phyloP scores from a whole-genome alignment of 2,797 vertebrate species.

The Setipinna tenuifilis region DNA sequence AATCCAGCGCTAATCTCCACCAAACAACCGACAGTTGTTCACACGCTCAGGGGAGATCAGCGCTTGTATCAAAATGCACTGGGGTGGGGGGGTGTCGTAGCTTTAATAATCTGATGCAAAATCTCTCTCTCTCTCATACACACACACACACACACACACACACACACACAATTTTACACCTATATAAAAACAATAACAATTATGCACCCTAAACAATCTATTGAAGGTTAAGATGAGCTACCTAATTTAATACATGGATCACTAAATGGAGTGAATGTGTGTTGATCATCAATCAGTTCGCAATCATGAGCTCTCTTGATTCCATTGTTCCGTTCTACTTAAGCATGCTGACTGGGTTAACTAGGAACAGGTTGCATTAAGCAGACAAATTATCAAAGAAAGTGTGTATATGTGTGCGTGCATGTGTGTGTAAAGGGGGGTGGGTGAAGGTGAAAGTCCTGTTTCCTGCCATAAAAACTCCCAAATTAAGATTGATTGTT shows the following conservation, averaged over 20 bases:
- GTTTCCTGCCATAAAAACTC: background rate
- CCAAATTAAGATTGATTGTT: background rate
- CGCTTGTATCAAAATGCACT: constrained; percentile 42
- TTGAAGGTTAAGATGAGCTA: background rate
- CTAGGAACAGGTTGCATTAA: background rate
- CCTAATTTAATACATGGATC: background rate
- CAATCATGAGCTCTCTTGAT: background rate
- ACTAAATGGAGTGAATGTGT: background rate
- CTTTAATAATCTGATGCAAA: background rate
- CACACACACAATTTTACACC: too few species aligned
- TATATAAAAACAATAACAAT: too few species aligned
- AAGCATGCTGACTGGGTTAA: background rate
- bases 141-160: background rate
- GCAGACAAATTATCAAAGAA: background rate
- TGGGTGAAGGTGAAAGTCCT: background rate
- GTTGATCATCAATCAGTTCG: background rate
- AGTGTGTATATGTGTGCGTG: background rate
- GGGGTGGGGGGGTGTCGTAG: background rate
- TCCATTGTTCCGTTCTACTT: background rate
- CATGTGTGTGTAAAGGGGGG: background rate
- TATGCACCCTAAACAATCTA: too few species aligned
- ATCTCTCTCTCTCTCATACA: background rate
- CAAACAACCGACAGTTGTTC: constrained; percentile 60
- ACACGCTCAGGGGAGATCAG: constrained; percentile 51
- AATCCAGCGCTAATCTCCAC: constrained; percentile 65